Percentiles rank a stretch among this genome's conserved stretches.
These are phyloP conservation scores for Ceratina japonica DNA, from an alignment of 1,140 invertebrate genomes.

Conservation along the genomic window DNA sequence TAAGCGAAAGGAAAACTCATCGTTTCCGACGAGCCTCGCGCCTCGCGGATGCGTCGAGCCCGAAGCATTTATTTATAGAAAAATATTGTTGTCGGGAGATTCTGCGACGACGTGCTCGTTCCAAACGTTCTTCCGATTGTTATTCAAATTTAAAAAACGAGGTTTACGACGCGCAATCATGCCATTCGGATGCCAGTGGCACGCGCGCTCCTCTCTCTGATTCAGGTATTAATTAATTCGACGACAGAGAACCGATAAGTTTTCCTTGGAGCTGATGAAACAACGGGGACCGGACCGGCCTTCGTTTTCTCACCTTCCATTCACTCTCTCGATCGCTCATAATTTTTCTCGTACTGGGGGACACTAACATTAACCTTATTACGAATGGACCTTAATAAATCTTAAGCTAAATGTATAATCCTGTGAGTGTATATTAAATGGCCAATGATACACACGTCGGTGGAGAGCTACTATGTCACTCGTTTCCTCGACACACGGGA, in stretches of 20 bases:
- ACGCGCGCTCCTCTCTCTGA: neutral
- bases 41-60: neutral
- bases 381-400: constrained; percentile 39
- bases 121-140: neutral
- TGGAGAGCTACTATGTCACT: constrained; percentile 20
- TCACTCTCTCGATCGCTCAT: neutral
- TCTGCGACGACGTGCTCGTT: neutral
- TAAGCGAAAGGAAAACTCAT: constrained; percentile 44
- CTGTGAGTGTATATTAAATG: constrained; percentile 34
- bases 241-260: constrained; percentile 13
- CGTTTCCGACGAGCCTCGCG: constrained; percentile 18
- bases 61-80: constrained; percentile 44
- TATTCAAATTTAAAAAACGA: too few species aligned
- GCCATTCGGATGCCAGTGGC: too few species aligned
- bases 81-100: constrained; percentile 25
- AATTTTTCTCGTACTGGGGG: neutral
- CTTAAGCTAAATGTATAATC: constrained; percentile 43
- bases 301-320: neutral
- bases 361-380: constrained; percentile 27
- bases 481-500: neutral
- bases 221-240: neutral
- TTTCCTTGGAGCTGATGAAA: constrained; percentile 30
- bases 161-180: too few species aligned
- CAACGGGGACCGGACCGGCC: neutral
- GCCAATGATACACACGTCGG: constrained; percentile 40